These are phyloP conservation scores for Andrena fulva DNA, from an alignment of 2,888 invertebrate genomes.

Conservation along the genomic window DNA sequence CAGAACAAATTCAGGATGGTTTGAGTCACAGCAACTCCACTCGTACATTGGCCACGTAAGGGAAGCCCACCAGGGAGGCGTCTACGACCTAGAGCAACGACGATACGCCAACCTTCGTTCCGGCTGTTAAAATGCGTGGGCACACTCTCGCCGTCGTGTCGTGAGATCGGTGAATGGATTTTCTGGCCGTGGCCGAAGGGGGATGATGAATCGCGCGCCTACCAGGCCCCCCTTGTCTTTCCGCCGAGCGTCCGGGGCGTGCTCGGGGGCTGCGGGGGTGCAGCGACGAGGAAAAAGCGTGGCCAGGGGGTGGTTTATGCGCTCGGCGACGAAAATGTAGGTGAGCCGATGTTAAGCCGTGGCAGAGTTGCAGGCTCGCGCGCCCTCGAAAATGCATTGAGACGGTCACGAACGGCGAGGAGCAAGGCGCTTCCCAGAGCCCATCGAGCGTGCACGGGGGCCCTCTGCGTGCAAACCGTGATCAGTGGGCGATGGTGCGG, in stretches of 20 bases:
- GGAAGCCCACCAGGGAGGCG: neutral
- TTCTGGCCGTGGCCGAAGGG: constrained; percentile 38
- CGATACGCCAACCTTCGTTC: constrained; percentile 34
- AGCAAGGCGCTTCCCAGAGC: constrained; percentile 30
- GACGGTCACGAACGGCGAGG: constrained; percentile 79
- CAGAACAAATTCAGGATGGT: neutral
- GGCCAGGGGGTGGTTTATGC: constrained; percentile 41
- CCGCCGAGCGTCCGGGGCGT: constrained; percentile 33
- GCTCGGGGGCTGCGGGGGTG: constrained; percentile 34
- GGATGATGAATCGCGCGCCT: constrained; percentile 73
- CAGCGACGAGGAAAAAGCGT: constrained; percentile 39
- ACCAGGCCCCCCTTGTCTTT: constrained; percentile 67
- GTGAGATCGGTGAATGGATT: constrained; percentile 70
- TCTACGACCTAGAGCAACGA: constrained; percentile 67
- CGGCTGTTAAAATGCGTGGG: constrained; percentile 72
- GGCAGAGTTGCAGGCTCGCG: constrained; percentile 79
- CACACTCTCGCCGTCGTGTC: constrained; percentile 69
- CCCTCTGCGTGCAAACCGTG: neutral
- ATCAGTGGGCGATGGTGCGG: constrained; percentile 27
- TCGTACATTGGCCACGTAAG: neutral
- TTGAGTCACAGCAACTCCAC: neutral
- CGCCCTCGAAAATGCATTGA: constrained; percentile 77
- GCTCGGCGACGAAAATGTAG: constrained; percentile 67
- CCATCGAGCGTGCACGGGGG: constrained; percentile 15
- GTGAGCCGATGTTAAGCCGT: constrained; percentile 79